phyloP scores from a whole-genome alignment of 2,888 invertebrate species.

The Proisotoma minuta region DNA sequence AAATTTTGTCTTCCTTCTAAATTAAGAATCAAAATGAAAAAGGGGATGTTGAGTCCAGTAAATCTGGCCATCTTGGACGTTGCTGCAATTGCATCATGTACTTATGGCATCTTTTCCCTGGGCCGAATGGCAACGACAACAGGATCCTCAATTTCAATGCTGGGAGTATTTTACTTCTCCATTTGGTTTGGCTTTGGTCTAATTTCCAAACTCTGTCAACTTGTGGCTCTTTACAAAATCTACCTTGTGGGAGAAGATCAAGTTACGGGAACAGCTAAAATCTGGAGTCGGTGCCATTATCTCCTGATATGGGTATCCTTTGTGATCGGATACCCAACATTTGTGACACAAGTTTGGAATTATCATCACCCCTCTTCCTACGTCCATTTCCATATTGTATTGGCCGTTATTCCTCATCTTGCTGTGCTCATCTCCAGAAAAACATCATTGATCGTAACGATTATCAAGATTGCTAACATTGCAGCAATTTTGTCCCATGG shows the following conservation, averaged over 20 bases:
- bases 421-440: conserved; percentile 19
- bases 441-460: conserved; percentile 7
- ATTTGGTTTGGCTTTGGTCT: conserved; percentile 25
- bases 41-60: too few relatives aligned
- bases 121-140: not conserved
- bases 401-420: conserved; percentile 22
- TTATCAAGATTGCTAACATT: conserved; percentile 22
- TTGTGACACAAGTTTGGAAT: conserved; percentile 29
- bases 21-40: too few relatives aligned
- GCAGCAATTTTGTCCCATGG: conserved; percentile 20
- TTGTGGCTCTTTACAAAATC: conserved; percentile 13
- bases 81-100: not conserved
- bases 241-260: not conserved
- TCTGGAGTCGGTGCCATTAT: conserved; percentile 22
- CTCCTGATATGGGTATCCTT: conserved; percentile 26
- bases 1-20: too few relatives aligned
- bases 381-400: conserved; percentile 2
- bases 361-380: conserved; percentile 13
- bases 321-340: conserved; percentile 29
- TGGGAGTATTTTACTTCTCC: conserved; percentile 13
- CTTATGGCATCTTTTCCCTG: conserved; percentile 18
- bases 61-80: conserved; percentile 18
- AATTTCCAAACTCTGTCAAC: conserved; percentile 13
- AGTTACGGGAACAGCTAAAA: not conserved
- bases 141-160: too few relatives aligned